Conservation (phyloP, 2,888 invertebrate genomes). For the Drosophila seclusa region DNA sequence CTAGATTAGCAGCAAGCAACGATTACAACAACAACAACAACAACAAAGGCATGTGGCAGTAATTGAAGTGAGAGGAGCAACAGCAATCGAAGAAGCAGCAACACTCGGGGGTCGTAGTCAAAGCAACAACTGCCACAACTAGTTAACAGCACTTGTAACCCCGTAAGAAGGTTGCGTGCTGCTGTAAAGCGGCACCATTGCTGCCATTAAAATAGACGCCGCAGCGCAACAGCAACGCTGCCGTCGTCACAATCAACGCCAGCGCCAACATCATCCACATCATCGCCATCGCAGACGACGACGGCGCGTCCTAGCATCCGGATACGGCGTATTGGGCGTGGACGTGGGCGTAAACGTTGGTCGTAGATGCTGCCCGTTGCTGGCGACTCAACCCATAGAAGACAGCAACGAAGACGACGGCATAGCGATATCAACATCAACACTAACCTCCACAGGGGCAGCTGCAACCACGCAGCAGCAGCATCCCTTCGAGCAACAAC, state of each 20-base stretch:
- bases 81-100: conserved; percentile 37
- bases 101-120: conserved; percentile 28
- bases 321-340: conserved; percentile 6
- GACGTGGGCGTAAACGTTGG: conserved; percentile 37
- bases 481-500: conserved; percentile 41
- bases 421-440: conserved; percentile 48
- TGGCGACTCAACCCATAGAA: conserved; percentile 43
- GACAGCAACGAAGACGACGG: conserved; percentile 37
- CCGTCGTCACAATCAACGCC: conserved; percentile 80
- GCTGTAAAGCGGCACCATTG: conserved; percentile 81
- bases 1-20: conserved; percentile 32
- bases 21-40: conserved; percentile 19
- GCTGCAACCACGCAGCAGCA: conserved; percentile 46
- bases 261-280: conserved; percentile 74
- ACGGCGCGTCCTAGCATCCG: conserved; percentile 48
- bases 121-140: conserved; percentile 22
- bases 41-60: conserved; percentile 53
- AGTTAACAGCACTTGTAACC: conserved; percentile 33
- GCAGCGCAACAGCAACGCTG: conserved; percentile 80
- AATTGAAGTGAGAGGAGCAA: conserved; percentile 22
- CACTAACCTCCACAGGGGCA: conserved; percentile 33
- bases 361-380: conserved; percentile 54
- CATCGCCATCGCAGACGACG: conserved; percentile 76
- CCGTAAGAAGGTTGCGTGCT: conserved; percentile 69
- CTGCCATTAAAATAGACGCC: conserved; percentile 82